Conservation (phyloP, 2,797 vertebrate species). For the Lophius americanus region DNA sequence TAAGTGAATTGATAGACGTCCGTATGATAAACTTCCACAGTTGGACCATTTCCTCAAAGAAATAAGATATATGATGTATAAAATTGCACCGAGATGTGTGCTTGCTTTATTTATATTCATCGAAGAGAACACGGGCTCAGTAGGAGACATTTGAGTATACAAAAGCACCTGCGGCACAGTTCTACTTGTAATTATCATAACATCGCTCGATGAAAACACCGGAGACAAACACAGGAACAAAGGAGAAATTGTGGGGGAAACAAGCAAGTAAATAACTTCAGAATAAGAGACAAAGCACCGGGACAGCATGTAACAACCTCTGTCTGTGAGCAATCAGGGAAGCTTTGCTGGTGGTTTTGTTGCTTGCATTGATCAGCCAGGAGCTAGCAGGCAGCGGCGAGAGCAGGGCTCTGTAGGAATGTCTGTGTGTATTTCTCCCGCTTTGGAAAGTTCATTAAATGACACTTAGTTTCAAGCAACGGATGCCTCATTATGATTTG, state of each 20-base stretch:
- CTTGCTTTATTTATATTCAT: slow-evolving; percentile 69
- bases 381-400: slow-evolving; percentile 40
- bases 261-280: slow-evolving; percentile 67
- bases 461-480: slow-evolving; percentile 18
- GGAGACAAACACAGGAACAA: slow-evolving; percentile 65
- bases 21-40: slow-evolving; percentile 24
- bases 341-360: slow-evolving; percentile 55
- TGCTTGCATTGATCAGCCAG: slow-evolving; percentile 54
- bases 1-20: not conserved
- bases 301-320: slow-evolving; percentile 54
- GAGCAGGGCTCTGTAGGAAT: slow-evolving; percentile 8
- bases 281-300: slow-evolving; percentile 45
- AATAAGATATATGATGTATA: slow-evolving; percentile 46
- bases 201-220: slow-evolving; percentile 67
- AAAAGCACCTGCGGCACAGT: slow-evolving; percentile 62
- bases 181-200: slow-evolving; percentile 71
- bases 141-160: slow-evolving; percentile 63
- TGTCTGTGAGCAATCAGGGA: slow-evolving; percentile 53
- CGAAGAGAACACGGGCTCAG: slow-evolving; percentile 66
- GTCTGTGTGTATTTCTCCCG: slow-evolving; percentile 17
- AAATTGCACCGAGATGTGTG: slow-evolving; percentile 45
- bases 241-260: slow-evolving; percentile 49
- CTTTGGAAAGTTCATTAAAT: slow-evolving; percentile 49
- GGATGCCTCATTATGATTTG: slow-evolving; percentile 45
- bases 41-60: slow-evolving; percentile 37